Evolutionary conservation across 2,113 vertebrate genomes (phyloP), one percentile per base, ranked within the genome.

Genomic region (Eurypyga helias): DNA sequence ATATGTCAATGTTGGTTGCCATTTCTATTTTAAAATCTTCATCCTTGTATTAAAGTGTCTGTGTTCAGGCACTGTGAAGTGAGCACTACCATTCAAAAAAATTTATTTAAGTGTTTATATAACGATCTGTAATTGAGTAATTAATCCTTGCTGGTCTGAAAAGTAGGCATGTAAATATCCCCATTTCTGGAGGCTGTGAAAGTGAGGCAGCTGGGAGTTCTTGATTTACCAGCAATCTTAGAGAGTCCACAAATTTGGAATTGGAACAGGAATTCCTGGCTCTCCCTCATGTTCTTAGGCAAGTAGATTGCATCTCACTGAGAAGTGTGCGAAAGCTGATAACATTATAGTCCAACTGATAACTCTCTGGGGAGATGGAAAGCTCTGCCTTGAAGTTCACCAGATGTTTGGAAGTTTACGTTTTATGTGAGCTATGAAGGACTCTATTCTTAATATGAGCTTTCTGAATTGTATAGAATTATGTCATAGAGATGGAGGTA

Each of bases 381-480:
- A n/a, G 57, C 78, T 86, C 62, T 76, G 66, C 75, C 79, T 82
- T 93, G 92, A 96, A 96, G 78, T 94, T 96, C 90, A 86, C 84
- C 96, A 96, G 93, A 93, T 97, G 93, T 95, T 94, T 95, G 75
- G 41, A 96, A 85, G 66, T 90, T 90, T 96, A 87, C 25, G 6
- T 73, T 90, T 54, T 60, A 64, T 95, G 36, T 79, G 81, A 95
- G 61, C 45, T 89, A 69, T 83, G 82, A 89, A 82, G 66, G 93
- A 88, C 4, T 85, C 62, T 65, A 54, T 70, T 54, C 28, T 73
- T 92, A 90, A 86, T 69, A 61, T 4, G 46, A 45, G 25, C 65
- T 76, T 96, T 96, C 82, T 58, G 41, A 94, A 41, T 76, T 80
- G 10, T 54, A 36, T 46, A 45, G 33, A 65, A 62, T 87, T 79